Base-by-base conservation (phyloP, 2,113 vertebrate species). In the Heloderma charlesbogerti region DNA sequence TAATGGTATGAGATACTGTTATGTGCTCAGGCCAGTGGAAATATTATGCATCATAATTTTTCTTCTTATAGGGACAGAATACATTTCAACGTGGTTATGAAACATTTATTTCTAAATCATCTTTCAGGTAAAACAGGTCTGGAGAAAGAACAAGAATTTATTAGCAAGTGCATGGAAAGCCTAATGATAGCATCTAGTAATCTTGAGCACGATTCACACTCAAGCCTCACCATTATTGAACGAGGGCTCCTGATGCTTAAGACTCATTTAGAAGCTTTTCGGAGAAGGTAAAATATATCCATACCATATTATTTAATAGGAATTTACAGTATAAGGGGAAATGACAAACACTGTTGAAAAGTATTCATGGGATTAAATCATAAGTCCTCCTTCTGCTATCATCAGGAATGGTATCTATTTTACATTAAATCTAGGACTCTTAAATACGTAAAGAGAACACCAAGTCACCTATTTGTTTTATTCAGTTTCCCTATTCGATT, bases 161-260 rank as follows among this genome's bases (percentile, higher is more conserved):
- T 99, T 97, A 99, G 98, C 96, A 99, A 99, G 94, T 99, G 99
- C n/a, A 99, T 99, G 99, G 99, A 99, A 97, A 99, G 99, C 94
- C 98, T 99, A 85, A 98, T 99, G 98, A 98, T 99, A 97, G 99
- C 99, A 2, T 99, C 99, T 0, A 98, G 98, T 95, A 99, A 98
- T 95, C 98, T 99, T 94, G 99, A 99, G 95, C 98, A 98, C 91
- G 99, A 99, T 84, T 97, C 99, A 31, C 98, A 99, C 88, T 99
- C 99, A 67, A 99, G 99, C 85, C 98, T 99, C 88, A 99, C 98
- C 72, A 98, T 99, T 96, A 99, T 99, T 95, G 99, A 99, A 98
- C 97, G 99, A 96, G 99, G 99, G 67, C 98, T 99, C 20, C 97
- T 99, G 93, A 99, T 99, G 98, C 98, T 99, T 92, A 99, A 99